Conservation (phyloP, 2,797 vertebrate genomes). For the Sphaeramia orbicularis region DNA sequence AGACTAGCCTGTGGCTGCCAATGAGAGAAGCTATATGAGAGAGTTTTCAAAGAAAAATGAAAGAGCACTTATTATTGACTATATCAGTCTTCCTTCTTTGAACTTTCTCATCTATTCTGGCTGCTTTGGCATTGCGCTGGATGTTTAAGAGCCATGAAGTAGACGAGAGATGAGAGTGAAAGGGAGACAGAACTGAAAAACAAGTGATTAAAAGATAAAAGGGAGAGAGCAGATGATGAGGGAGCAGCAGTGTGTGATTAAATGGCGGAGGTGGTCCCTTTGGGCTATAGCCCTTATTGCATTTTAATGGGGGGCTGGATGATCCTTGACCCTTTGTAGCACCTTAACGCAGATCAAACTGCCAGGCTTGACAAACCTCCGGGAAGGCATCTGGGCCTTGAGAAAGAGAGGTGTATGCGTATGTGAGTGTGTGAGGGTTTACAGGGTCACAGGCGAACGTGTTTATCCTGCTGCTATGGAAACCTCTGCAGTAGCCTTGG, state of each 20-base stretch:
- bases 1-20: slow-evolving; percentile 44
- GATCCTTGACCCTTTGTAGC: slow-evolving; percentile 73
- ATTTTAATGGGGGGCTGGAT: slow-evolving; percentile 76
- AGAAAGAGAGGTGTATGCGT: slow-evolving; percentile 37
- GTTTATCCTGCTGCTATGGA: slow-evolving; percentile 78
- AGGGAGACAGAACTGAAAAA: slow-evolving; percentile 57
- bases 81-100: slow-evolving; percentile 61
- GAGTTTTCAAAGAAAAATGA: slow-evolving; percentile 61
- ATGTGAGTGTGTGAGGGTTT: slow-evolving; percentile 29
- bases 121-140: slow-evolving; percentile 50
- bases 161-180: slow-evolving; percentile 55
- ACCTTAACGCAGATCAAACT: slow-evolving; percentile 71
- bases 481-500: slow-evolving; percentile 72
- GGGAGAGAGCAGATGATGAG: slow-evolving; percentile 59
- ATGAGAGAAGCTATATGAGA: slow-evolving; percentile 38
- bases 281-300: slow-evolving; percentile 67
- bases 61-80: slow-evolving; percentile 64
- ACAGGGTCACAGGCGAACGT: slow-evolving; percentile 68
- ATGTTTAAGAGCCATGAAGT: slow-evolving; percentile 53
- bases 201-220: slow-evolving; percentile 77
- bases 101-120: slow-evolving; percentile 66
- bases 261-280: slow-evolving; percentile 62
- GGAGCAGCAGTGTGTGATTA: slow-evolving; percentile 69
- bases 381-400: slow-evolving; percentile 54
- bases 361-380: slow-evolving; percentile 39